Conservation (phyloP, 1,140 invertebrate species). For the Tetranychus cinnabarinus region DNA sequence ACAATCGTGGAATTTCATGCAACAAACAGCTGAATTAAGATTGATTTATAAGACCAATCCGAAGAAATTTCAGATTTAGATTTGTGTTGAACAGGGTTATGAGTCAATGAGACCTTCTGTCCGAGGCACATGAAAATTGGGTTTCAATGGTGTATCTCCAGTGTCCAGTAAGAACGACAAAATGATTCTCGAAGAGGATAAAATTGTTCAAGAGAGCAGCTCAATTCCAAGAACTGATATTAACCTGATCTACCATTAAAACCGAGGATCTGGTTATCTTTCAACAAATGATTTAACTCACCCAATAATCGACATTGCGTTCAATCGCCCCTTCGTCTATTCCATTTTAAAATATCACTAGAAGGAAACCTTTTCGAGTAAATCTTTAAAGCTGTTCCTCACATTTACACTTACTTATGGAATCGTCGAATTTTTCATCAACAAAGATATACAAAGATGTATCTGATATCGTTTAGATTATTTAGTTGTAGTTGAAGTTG, state of each 20-base stretch:
- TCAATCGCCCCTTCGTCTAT: conserved; percentile 13
- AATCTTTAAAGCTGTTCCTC: conserved; percentile 25
- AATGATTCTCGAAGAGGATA: conserved; percentile 52
- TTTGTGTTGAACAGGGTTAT: conserved; percentile 66
- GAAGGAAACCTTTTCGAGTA: conserved; percentile 24
- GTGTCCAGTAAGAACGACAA: conserved; percentile 22
- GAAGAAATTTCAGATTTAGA: neutral
- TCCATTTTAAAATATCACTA: conserved; percentile 20
- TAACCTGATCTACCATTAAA: conserved; percentile 24
- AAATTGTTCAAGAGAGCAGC: conserved; percentile 81
- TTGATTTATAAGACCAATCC: no score
- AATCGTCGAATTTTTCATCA: conserved; percentile 27
- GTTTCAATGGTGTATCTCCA: conserved; percentile 73
- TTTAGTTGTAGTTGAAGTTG: no score
- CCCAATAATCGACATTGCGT: conserved; percentile 27
- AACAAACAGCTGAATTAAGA: no score
- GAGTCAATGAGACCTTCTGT: conserved; percentile 75
- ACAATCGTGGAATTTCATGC: no score
- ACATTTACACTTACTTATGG: conserved; percentile 27
- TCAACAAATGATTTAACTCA: conserved; percentile 25
- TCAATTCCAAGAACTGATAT: conserved; percentile 52
- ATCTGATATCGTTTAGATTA: no score
- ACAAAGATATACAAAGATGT: conserved; percentile 22
- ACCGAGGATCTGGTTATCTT: conserved; percentile 23
- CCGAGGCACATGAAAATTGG: conserved; percentile 72